Percentiles rank a stretch among this genome's conserved stretches.
phyloP scores from a whole-genome alignment of 2,113 vertebrate species.

The Tachysurus vachellii region DNA sequence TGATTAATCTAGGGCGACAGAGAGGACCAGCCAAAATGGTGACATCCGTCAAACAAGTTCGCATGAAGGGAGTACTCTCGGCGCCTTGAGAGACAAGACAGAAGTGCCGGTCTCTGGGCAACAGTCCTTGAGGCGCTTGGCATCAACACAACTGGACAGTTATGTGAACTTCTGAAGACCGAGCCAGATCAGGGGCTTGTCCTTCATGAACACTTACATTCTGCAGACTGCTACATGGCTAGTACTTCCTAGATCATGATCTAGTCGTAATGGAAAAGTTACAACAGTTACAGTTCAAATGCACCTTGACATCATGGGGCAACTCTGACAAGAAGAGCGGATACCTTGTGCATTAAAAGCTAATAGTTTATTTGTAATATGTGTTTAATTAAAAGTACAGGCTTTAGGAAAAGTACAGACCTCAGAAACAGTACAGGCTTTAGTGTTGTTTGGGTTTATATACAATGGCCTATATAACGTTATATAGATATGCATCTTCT shows the following conservation, averaged over 20 bases:
- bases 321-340: background rate
- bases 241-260: background rate
- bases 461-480: background rate
- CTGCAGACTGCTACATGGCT: background rate
- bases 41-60: constrained; percentile 49
- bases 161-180: constrained; percentile 36
- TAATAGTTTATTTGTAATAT: background rate
- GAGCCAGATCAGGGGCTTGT: constrained; percentile 10
- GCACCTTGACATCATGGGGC: background rate
- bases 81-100: constrained; percentile 43
- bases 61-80: constrained; percentile 2
- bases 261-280: background rate
- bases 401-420: background rate
- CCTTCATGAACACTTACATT: constrained; percentile 63
- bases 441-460: background rate
- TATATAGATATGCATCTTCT: background rate
- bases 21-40: constrained; percentile 25
- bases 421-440: background rate
- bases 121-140: constrained; percentile 51
- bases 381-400: background rate
- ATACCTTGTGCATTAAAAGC: background rate
- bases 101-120: constrained; percentile 56
- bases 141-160: constrained; percentile 54
- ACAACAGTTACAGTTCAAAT: background rate
- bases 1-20: constrained; percentile 13